Conservation (phyloP, 2,113 vertebrate genomes). For the Oceanites oceanicus region DNA sequence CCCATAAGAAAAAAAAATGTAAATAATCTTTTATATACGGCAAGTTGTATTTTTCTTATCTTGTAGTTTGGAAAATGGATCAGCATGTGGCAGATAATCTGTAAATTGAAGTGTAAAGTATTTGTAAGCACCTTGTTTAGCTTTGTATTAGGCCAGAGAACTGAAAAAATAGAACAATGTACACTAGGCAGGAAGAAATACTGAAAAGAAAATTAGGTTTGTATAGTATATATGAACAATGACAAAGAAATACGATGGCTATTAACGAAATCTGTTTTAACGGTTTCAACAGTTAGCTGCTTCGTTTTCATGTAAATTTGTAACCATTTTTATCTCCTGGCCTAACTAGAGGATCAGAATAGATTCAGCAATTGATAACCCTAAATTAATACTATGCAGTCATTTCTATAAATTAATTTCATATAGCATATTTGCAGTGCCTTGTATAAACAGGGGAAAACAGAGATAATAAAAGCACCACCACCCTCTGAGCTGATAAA, state of each 20-base stretch:
- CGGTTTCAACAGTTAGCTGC: not conserved
- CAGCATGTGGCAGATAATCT: not conserved
- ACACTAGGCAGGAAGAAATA: slow-evolving; percentile 1
- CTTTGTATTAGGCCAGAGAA: not conserved
- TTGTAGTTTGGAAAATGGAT: not conserved
- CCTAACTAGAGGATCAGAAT: slow-evolving; percentile 8
- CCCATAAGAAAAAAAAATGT: not conserved
- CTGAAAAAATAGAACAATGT: not conserved
- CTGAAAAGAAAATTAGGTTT: slow-evolving; percentile 4
- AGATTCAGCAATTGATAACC: not conserved
- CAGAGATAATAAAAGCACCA: not conserved
- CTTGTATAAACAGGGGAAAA: not conserved
- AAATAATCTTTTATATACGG: not conserved
- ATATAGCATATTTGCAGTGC: not conserved
- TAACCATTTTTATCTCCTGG: not conserved
- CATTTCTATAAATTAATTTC: slow-evolving; percentile 6
- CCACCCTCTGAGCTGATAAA: not conserved
- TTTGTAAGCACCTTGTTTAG: not conserved
- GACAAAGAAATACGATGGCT: slow-evolving; percentile 14
- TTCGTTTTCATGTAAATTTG: not conserved
- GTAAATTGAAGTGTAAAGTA: not conserved
- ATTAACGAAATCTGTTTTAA: slow-evolving; percentile 14
- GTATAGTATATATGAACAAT: not conserved
- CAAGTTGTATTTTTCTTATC: not conserved
- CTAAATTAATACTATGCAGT: not conserved